A percentile compares a stretch with the other conserved stretches of the same genome.
Evolutionary conservation across 2,113 vertebrate genomes (phyloP).

Genomic region (Glareola pratincola): DNA sequence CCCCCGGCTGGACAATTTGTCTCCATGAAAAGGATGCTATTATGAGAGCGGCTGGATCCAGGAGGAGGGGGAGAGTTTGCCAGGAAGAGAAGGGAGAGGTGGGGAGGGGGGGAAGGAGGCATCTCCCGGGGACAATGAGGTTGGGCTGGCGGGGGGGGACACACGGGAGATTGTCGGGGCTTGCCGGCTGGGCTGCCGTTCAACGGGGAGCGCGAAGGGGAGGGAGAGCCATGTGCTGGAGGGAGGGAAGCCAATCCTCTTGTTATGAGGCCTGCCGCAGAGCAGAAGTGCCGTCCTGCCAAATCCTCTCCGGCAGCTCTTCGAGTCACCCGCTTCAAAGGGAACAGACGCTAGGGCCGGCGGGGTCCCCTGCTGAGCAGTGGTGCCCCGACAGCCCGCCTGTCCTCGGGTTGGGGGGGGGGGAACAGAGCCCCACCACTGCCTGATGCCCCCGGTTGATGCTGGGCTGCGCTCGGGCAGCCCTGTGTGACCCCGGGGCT

Average conservation of each 20-base stretch:
- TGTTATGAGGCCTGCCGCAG: slow-evolving; percentile 25
- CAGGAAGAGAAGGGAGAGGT: slow-evolving; percentile 26
- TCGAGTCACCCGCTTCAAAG: slow-evolving; percentile 2
- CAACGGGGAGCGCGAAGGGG: not conserved
- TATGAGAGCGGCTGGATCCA: slow-evolving; percentile 78
- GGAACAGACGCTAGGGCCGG: slow-evolving; percentile 9
- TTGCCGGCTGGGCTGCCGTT: slow-evolving; percentile 12
- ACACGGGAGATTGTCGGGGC: slow-evolving; percentile 11
- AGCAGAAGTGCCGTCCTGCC: slow-evolving; percentile 58
- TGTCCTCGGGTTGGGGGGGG: not conserved
- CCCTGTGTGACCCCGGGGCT: fast-evolving
- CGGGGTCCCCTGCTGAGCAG: not conserved
- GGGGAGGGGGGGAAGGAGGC: slow-evolving; percentile 50
- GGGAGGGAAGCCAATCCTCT: slow-evolving; percentile 57
- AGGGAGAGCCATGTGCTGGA: slow-evolving; percentile 57
- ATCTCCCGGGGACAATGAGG: slow-evolving; percentile 54
- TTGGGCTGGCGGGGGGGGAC: slow-evolving; percentile 13
- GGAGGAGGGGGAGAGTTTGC: slow-evolving; percentile 71
- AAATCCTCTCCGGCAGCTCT: slow-evolving; percentile 21
- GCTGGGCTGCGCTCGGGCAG: not conserved
- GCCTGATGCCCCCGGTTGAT: not conserved
- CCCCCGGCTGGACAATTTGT: slow-evolving; percentile 85
- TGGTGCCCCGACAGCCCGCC: not conserved
- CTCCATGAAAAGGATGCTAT: slow-evolving; percentile 85
- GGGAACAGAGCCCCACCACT: not conserved